phyloP scores from a whole-genome alignment of 37 sponge, comb jelly and placozoan species.

The Tethya wilhelma region DNA sequence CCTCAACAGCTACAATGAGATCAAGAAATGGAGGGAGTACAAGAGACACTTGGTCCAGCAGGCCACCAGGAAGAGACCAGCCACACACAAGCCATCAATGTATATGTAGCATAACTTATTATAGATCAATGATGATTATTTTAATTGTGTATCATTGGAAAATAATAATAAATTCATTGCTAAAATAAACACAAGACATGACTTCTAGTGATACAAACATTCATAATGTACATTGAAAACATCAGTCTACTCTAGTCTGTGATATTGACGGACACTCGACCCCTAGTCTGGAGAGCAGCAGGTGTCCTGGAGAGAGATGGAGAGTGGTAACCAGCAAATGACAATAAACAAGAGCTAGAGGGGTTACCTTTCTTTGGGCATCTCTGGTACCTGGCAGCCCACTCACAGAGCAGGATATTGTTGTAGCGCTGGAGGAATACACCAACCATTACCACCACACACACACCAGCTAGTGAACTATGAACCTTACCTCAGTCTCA shows the following conservation, averaged over 20 bases:
- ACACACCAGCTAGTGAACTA: too few species aligned
- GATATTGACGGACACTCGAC: too few species aligned
- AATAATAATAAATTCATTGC: neutral
- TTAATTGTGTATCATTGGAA: neutral
- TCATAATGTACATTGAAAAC: too few species aligned
- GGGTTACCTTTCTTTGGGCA: constrained; percentile 48
- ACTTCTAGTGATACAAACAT: too few species aligned
- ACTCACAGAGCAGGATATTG: constrained; percentile 79
- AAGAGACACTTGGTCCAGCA: constrained; percentile 44
- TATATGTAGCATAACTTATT: neutral
- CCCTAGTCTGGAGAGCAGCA: too few species aligned
- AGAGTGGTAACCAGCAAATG: too few species aligned
- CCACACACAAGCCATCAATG: neutral
- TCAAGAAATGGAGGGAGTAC: constrained; percentile 70
- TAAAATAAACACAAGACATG: neutral
- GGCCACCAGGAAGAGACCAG: neutral
- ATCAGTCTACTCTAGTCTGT: too few species aligned
- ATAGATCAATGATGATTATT: neutral
- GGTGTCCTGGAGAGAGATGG: too few species aligned
- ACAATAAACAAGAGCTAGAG: too few species aligned
- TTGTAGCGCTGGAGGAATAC: constrained; percentile 79
- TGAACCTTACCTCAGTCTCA: constrained; percentile 76
- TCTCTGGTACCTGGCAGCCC: constrained; percentile 53
- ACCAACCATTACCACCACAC: neutral
- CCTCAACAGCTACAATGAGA: constrained; percentile 50